Conservation (phyloP, 2,888 invertebrate genomes). For the Drosophila rubida region DNA sequence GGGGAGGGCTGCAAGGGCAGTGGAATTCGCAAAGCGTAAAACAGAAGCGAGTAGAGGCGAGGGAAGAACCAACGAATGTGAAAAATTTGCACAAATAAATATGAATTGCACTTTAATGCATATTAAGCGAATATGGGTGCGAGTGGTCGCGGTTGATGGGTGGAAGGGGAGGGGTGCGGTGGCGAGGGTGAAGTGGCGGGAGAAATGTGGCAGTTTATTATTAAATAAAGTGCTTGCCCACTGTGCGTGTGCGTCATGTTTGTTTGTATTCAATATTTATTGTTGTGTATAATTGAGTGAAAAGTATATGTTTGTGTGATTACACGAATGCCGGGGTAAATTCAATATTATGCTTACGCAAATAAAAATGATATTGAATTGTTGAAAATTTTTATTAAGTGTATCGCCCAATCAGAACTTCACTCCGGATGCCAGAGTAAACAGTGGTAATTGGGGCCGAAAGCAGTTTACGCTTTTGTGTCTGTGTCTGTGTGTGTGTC, state of each 20-base stretch:
- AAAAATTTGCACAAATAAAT: slow-evolving; percentile 80
- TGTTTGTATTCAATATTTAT: slow-evolving; percentile 75
- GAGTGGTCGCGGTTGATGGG: slow-evolving; percentile 19
- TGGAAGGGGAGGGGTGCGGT: not conserved
- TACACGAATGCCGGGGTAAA: slow-evolving; percentile 53
- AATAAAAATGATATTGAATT: slow-evolving; percentile 79
- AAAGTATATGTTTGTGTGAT: slow-evolving; percentile 76
- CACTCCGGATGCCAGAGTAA: slow-evolving; percentile 54
- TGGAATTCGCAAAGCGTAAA: slow-evolving; percentile 5
- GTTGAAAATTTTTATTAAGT: slow-evolving; percentile 69
- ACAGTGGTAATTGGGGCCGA: slow-evolving; percentile 64
- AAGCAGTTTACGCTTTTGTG: not conserved
- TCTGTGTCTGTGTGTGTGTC: not conserved
- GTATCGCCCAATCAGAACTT: slow-evolving; percentile 51
- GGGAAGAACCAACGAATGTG: slow-evolving; percentile 44
- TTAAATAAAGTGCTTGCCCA: slow-evolving; percentile 70
- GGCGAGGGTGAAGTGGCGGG: not conserved
- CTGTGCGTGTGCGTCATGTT: slow-evolving; percentile 64
- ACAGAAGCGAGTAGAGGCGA: slow-evolving; percentile 2
- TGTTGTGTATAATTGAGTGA: slow-evolving; percentile 80
- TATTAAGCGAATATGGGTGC: slow-evolving; percentile 69
- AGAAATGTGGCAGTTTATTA: slow-evolving; percentile 63
- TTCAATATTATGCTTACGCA: slow-evolving; percentile 71
- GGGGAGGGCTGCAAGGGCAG: slow-evolving; percentile 11
- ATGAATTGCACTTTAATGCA: slow-evolving; percentile 80